These are phyloP conservation scores for Nesometra sesokonis DNA, from an alignment of 35 echinoderm and acorn worm genomes.

Conservation along the genomic window DNA sequence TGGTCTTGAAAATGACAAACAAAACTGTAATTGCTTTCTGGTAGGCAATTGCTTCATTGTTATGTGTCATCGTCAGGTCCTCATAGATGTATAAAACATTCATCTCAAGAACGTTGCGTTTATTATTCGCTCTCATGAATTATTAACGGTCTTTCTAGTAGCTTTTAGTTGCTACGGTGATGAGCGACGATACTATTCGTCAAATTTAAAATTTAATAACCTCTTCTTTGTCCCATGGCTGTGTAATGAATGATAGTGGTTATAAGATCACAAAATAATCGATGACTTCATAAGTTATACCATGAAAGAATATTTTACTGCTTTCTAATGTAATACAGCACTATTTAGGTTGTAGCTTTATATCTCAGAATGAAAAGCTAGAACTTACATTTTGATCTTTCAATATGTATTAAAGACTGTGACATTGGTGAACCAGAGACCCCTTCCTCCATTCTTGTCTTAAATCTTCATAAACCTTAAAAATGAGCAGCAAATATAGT, in stretches of 20 bases:
- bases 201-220: not conserved
- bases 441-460: too few species aligned
- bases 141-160: not conserved
- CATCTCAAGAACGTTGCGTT: too few species aligned
- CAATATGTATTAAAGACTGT: too few species aligned
- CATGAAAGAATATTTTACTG: too few species aligned
- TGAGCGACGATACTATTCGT: not conserved
- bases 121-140: not conserved
- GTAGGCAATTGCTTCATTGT: not conserved
- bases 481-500: too few species aligned
- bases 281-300: too few species aligned
- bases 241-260: not conserved
- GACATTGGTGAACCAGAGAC: too few species aligned
- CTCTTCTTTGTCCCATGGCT: not conserved
- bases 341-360: too few species aligned
- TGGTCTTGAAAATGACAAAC: not conserved
- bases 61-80: not conserved
- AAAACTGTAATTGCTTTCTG: not conserved
- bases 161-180: not conserved
- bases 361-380: too few species aligned
- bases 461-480: too few species aligned
- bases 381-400: too few species aligned
- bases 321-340: too few species aligned
- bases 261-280: not conserved
- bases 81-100: not conserved